These are phyloP conservation scores for Epinephelus moara DNA, from an alignment of 2,113 vertebrate species.

Conservation along the genomic window DNA sequence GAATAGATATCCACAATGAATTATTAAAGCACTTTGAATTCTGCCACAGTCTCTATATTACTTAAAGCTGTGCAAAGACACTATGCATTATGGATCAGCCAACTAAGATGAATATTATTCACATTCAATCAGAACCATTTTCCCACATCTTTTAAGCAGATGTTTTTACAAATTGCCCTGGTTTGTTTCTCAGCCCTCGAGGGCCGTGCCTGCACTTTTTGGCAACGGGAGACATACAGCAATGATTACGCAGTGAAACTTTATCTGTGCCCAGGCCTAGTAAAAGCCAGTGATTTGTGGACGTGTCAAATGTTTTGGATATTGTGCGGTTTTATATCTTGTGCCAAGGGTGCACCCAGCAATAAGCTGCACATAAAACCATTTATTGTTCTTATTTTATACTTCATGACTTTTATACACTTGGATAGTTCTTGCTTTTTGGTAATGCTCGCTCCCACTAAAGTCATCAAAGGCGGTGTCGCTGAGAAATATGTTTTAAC, in stretches of 20 bases:
- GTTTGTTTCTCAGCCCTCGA: slow-evolving; percentile 44
- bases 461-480: slow-evolving; percentile 40
- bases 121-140: slow-evolving; percentile 57
- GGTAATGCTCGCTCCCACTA: slow-evolving; percentile 9
- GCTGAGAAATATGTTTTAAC: slow-evolving; percentile 12
- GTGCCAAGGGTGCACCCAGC: slow-evolving; percentile 50
- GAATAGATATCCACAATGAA: slow-evolving; percentile 66
- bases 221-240: slow-evolving; percentile 18
- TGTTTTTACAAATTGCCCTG: slow-evolving; percentile 66
- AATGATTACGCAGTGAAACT: slow-evolving; percentile 64
- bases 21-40: slow-evolving; percentile 78
- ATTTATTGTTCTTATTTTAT: slow-evolving; percentile 67
- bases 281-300: slow-evolving; percentile 67
- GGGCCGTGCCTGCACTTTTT: slow-evolving; percentile 22
- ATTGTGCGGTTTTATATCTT: slow-evolving; percentile 53
- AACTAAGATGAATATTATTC: slow-evolving; percentile 65
- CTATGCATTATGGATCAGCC: slow-evolving; percentile 78
- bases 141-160: slow-evolving; percentile 59
- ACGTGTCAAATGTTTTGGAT: slow-evolving; percentile 57
- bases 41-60: slow-evolving; percentile 70
- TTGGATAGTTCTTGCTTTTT: slow-evolving; percentile 30
- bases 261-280: slow-evolving; percentile 44
- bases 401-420: slow-evolving; percentile 55
- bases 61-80: slow-evolving; percentile 69
- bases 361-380: slow-evolving; percentile 54